phyloP scores from a whole-genome alignment of 2,888 invertebrate genomes.

The Drosophila crucigera region DNA sequence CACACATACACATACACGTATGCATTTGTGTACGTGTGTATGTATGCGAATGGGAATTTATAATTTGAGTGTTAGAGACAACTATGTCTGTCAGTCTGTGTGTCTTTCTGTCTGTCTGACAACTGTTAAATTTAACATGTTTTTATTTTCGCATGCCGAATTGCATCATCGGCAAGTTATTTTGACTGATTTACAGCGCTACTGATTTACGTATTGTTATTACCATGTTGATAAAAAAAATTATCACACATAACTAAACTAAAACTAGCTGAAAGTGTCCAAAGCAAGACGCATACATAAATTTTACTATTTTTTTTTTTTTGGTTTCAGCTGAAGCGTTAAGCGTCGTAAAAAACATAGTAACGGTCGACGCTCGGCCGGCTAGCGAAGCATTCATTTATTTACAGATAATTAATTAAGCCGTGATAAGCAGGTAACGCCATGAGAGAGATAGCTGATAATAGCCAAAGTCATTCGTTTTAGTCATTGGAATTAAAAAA shows the following conservation, averaged over 20 bases:
- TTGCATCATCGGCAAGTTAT: constrained; percentile 72
- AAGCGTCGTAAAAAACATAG: constrained; percentile 32
- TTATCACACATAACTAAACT: constrained; percentile 50
- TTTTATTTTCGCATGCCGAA: constrained; percentile 49
- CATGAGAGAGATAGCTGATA: constrained; percentile 32
- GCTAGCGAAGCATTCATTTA: constrained; percentile 39
- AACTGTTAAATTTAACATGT: constrained; percentile 49
- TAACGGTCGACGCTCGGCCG: constrained; percentile 45
- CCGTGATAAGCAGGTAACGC: constrained; percentile 55
- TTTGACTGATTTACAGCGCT: constrained; percentile 56
- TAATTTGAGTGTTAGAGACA: constrained; percentile 43
- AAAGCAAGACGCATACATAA: constrained; percentile 24
- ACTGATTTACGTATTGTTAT: constrained; percentile 14
- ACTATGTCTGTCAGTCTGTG: constrained; percentile 14
- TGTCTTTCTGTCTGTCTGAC: background rate
- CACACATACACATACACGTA: background rate
- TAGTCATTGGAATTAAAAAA: constrained; percentile 40
- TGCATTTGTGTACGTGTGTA: background rate
- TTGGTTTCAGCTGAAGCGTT: constrained; percentile 24
- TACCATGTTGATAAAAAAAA: constrained; percentile 51
- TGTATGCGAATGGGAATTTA: constrained; percentile 27
- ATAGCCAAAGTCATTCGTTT: constrained; percentile 46
- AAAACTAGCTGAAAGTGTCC: constrained; percentile 35
- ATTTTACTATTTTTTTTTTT: constrained; percentile 10
- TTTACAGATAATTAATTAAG: constrained; percentile 72